Percentiles rank a stretch among this genome's conserved stretches.
Conservation (phyloP, 2,113 vertebrate species). For the Xenus cinereus region DNA sequence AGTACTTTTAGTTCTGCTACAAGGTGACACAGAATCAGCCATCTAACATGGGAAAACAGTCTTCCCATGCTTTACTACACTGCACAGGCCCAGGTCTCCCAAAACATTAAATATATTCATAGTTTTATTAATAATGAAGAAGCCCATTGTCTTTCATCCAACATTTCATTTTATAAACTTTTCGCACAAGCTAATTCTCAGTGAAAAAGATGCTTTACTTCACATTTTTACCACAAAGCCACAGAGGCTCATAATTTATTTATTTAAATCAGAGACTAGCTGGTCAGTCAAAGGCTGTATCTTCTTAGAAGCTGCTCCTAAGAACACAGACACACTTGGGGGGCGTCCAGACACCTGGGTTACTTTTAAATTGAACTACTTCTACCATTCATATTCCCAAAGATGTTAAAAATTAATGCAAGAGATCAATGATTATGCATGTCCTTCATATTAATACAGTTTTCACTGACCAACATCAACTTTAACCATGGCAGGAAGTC, state of each 20-base stretch:
- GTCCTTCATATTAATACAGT: neutral
- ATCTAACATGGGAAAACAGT: neutral
- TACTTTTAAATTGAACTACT: neutral
- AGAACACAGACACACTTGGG: neutral
- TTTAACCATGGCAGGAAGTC: neutral
- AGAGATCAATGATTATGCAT: neutral
- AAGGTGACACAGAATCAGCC: neutral
- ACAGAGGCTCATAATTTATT: neutral
- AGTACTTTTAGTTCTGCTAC: neutral
- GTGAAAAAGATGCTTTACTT: neutral
- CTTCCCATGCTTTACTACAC: neutral
- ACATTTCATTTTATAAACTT: neutral
- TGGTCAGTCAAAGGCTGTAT: neutral
- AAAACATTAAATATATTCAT: neutral
- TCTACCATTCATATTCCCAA: neutral
- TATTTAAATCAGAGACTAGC: neutral
- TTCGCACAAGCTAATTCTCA: neutral
- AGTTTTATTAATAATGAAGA: neutral
- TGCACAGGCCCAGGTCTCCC: neutral
- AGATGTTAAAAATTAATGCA: neutral
- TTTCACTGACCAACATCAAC: neutral
- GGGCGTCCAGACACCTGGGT: neutral
- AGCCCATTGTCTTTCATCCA: neutral
- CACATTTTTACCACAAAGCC: neutral
- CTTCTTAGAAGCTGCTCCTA: neutral